A percentile compares a stretch with the other conserved stretches of the same genome.
Evolutionary conservation across 2,888 invertebrate genomes (phyloP).

Genomic region (Mythimna albipuncta): DNA sequence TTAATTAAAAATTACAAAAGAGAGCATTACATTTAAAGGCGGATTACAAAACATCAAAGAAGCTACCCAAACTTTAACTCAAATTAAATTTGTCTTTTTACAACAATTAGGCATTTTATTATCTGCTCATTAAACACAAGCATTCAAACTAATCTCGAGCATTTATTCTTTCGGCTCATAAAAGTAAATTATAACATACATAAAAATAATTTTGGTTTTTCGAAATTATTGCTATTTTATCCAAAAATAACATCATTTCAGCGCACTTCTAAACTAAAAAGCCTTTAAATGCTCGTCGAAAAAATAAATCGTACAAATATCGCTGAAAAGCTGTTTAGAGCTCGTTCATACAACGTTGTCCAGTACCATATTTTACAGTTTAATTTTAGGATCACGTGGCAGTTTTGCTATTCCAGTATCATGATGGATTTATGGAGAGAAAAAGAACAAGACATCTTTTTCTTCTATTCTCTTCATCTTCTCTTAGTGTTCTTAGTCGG

Average conservation of each 20-base stretch:
- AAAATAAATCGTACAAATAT: neutral
- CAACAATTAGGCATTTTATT: neutral
- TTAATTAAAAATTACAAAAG: conserved; percentile 15
- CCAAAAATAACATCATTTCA: conserved; percentile 15
- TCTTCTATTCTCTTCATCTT: too few species aligned
- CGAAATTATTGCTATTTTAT: conserved; percentile 14
- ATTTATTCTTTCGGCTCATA: neutral
- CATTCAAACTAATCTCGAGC: conserved; percentile 4
- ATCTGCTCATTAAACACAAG: neutral
- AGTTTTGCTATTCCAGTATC: neutral
- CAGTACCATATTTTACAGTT: neutral
- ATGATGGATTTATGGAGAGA: neutral
- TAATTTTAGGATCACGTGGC: neutral
- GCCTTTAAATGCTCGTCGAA: neutral
- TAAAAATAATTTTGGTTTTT: neutral
- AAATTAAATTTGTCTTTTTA: conserved; percentile 5
- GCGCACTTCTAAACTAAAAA: neutral
- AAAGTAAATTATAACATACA: too few species aligned
- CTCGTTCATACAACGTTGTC: neutral
- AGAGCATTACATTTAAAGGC: conserved; percentile 32
- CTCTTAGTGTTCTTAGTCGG: too few species aligned
- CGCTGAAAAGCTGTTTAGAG: conserved; percentile 2
- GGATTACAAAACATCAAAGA: neutral
- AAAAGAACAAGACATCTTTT: too few species aligned
- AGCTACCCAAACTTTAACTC: neutral